Conservation (phyloP, 2,797 vertebrate genomes). For the Pipistrellus nathusii region DNA sequence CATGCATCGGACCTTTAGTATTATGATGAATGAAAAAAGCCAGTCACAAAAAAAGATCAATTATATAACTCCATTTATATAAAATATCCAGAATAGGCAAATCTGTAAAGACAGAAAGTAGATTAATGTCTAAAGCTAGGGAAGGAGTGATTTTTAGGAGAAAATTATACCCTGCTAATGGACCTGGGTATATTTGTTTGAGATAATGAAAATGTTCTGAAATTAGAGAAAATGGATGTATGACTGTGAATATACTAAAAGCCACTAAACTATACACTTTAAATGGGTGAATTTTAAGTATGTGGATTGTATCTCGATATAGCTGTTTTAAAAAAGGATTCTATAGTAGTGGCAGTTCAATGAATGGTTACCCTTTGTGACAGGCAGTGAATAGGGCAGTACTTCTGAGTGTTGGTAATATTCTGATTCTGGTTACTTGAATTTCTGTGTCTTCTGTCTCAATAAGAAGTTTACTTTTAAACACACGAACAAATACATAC, state of each 20-base stretch:
- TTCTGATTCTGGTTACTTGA: constrained; percentile 26
- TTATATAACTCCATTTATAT: neutral
- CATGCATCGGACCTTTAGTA: neutral
- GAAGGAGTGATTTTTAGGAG: neutral
- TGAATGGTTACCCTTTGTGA: neutral
- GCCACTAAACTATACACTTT: neutral
- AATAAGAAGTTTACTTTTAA: constrained; percentile 65
- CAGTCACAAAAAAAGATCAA: constrained; percentile 15
- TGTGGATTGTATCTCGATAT: constrained; percentile 21
- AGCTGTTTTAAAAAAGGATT: constrained; percentile 27
- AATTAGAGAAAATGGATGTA: neutral
- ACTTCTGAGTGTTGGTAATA: neutral
- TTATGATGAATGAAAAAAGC: constrained; percentile 37
- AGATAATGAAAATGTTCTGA: constrained; percentile 47
- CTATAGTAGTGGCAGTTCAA: neutral
- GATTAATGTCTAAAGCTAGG: neutral
- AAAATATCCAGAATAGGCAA: constrained; percentile 29
- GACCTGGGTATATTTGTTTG: neutral
- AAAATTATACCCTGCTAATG: neutral
- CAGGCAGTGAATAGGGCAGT: neutral
- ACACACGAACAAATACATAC: constrained; percentile 93
- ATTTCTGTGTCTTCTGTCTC: constrained; percentile 1
- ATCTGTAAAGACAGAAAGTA: neutral
- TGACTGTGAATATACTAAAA: neutral
- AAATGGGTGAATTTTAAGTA: neutral